phyloP scores from a whole-genome alignment of 2,113 vertebrate species.

The Sander vitreus region DNA sequence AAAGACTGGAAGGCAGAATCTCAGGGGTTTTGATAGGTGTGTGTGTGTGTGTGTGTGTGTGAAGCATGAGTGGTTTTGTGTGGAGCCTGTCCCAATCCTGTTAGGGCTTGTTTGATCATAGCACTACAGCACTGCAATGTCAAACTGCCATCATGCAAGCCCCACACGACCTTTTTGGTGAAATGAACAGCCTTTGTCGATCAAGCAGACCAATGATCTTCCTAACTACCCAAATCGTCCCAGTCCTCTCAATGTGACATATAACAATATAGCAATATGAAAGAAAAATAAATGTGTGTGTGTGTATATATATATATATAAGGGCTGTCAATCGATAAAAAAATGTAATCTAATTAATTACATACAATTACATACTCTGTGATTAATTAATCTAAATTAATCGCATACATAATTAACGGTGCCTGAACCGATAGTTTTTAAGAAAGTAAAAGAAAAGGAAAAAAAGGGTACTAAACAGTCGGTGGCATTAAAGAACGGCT shows the following conservation, averaged over 20 bases:
- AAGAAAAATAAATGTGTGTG: too few relatives aligned
- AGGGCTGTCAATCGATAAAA: too few relatives aligned
- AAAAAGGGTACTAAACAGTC: too few relatives aligned
- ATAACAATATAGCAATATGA: neutral
- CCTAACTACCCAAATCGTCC: too few relatives aligned
- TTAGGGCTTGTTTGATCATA: conserved; percentile 30
- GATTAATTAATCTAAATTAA: too few relatives aligned
- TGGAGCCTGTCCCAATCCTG: conserved; percentile 22
- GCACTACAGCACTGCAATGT: conserved; percentile 4
- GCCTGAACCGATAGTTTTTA: too few relatives aligned
- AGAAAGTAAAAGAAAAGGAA: too few relatives aligned
- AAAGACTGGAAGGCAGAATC: neutral
- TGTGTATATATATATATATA: too few relatives aligned
- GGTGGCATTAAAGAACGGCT: too few relatives aligned
- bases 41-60: neutral
- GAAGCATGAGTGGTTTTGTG: conserved; percentile 6
- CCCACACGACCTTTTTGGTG: neutral
- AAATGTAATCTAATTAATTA: too few relatives aligned
- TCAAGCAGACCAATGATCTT: neutral
- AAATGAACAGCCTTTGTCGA: neutral
- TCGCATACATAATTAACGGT: too few relatives aligned
- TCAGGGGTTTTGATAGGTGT: neutral
- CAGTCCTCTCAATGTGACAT: neutral
- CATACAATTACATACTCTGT: too few relatives aligned
- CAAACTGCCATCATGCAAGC: conserved; percentile 8